Percentiles rank a stretch among this genome's conserved stretches.
Conservation (phyloP, 2,888 invertebrate genomes). For the Eupithecia exiguata region DNA sequence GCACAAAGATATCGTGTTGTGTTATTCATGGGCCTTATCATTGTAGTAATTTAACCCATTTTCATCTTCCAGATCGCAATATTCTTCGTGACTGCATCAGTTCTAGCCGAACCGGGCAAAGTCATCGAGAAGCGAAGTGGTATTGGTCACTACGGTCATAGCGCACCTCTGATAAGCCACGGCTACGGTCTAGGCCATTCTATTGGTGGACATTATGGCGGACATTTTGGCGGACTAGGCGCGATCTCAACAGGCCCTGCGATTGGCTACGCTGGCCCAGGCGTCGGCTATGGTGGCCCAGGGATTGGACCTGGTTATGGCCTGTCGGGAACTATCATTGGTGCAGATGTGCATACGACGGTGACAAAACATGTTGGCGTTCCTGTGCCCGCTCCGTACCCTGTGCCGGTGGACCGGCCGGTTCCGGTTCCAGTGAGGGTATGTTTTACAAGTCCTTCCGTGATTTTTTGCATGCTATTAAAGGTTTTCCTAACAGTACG, state of each 20-base stretch:
- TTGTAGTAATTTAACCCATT: not conserved
- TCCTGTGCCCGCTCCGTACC: slow-evolving; percentile 78
- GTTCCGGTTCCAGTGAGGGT: slow-evolving; percentile 77
- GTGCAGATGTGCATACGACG: slow-evolving; percentile 78
- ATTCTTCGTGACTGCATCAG: slow-evolving; percentile 67
- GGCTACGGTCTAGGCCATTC: slow-evolving; percentile 48
- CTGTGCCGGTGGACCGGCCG: slow-evolving; percentile 77
- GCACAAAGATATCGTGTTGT: not conserved
- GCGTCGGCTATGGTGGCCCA: slow-evolving; percentile 39
- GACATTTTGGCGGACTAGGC: slow-evolving; percentile 17
- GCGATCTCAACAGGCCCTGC: slow-evolving; percentile 36
- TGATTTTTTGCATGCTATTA: not conserved
- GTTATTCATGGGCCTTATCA: not conserved
- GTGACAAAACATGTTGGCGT: slow-evolving; percentile 80
- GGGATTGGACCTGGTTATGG: slow-evolving; percentile 34
- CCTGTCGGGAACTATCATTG: slow-evolving; percentile 59
- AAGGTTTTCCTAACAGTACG: not conserved
- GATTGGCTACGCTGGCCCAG: slow-evolving; percentile 43
- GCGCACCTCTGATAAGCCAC: slow-evolving; percentile 45
- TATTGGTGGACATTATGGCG: slow-evolving; percentile 23
- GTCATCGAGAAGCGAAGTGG: slow-evolving; percentile 77
- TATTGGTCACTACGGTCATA: slow-evolving; percentile 66
- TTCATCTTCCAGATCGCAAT: slow-evolving; percentile 64
- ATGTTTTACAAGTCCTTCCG: slow-evolving; percentile 22
- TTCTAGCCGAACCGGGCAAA: slow-evolving; percentile 75